These are phyloP conservation scores for Hyperopisus bebe DNA, from an alignment of 2,113 vertebrate species.

Conservation along the genomic window DNA sequence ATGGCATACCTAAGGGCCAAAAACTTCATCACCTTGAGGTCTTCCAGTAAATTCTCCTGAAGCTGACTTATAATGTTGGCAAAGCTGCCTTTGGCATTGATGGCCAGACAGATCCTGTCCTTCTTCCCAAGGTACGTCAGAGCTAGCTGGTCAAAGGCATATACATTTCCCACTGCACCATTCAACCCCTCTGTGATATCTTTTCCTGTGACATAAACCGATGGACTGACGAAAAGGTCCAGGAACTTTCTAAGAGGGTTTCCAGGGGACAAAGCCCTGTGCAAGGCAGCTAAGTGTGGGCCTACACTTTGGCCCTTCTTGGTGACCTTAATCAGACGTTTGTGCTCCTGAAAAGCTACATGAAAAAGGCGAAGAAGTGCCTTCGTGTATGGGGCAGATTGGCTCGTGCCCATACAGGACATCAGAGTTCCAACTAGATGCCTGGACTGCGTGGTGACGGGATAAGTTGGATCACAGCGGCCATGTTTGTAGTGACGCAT, in stretches of 20 bases:
- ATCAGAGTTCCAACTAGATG: slow-evolving; percentile 48
- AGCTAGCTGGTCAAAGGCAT: slow-evolving; percentile 62
- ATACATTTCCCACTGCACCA: slow-evolving; percentile 64
- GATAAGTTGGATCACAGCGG: slow-evolving; percentile 68
- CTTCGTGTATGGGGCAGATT: slow-evolving; percentile 33
- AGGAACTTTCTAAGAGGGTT: slow-evolving; percentile 58
- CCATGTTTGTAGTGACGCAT: slow-evolving; percentile 71
- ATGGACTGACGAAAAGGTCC: slow-evolving; percentile 59
- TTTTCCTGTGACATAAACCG: slow-evolving; percentile 64
- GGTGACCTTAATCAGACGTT: slow-evolving; percentile 58
- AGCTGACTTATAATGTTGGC: slow-evolving; percentile 47
- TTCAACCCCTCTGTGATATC: slow-evolving; percentile 60
- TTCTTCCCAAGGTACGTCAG: slow-evolving; percentile 62
- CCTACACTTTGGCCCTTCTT: slow-evolving; percentile 61
- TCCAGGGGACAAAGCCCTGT: slow-evolving; percentile 45
- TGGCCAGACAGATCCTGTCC: slow-evolving; percentile 54
- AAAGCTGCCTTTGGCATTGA: slow-evolving; percentile 63
- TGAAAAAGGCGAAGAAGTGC: slow-evolving; percentile 56
- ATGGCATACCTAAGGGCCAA: slow-evolving; percentile 59
- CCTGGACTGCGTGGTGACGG: slow-evolving; percentile 49
- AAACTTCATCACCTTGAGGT: slow-evolving; percentile 55
- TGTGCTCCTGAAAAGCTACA: slow-evolving; percentile 59
- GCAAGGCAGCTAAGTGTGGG: slow-evolving; percentile 60
- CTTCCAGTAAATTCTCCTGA: slow-evolving; percentile 46
- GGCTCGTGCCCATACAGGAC: slow-evolving; percentile 37